Evolutionary conservation across 2,113 vertebrate species (phyloP).

Genomic region (Serranochromis macrocephalus): DNA sequence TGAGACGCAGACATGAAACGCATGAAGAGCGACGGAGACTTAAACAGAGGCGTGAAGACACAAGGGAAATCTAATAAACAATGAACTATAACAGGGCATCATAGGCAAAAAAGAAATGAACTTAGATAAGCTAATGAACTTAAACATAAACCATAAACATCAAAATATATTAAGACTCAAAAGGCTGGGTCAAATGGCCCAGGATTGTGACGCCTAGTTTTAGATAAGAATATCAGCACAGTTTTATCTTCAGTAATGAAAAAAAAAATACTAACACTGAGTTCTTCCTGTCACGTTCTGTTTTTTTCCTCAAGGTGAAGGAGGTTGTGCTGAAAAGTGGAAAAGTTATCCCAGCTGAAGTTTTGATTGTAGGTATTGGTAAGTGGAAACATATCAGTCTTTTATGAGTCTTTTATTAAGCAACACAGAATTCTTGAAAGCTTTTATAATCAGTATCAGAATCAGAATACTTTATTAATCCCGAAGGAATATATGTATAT

Average conservation of each 20-base stretch:
- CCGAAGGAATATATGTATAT: background rate
- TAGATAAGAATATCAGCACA: background rate
- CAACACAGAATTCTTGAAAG: background rate
- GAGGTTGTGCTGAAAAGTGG: conserved; percentile 71
- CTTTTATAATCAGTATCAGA: background rate
- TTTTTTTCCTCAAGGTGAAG: conserved; percentile 60
- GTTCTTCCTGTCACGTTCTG: background rate
- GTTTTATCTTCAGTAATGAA: background rate
- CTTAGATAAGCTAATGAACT: background rate
- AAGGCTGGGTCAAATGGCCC: background rate
- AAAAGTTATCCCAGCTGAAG: conserved; percentile 66
- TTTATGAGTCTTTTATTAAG: background rate
- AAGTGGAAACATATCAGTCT: conserved; percentile 6
- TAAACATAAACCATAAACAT: background rate
- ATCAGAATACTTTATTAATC: too few species aligned
- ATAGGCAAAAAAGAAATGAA: background rate
- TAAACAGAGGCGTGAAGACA: background rate
- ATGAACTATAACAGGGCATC: background rate
- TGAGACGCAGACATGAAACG: background rate
- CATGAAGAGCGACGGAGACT: background rate
- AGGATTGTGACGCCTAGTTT: background rate
- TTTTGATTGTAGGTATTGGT: conserved; percentile 80
- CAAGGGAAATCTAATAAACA: background rate
- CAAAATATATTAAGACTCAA: background rate
- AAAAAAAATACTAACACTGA: background rate